Conservation (phyloP, 1,140 invertebrate species). For the Zaprionus lachaisei region DNA sequence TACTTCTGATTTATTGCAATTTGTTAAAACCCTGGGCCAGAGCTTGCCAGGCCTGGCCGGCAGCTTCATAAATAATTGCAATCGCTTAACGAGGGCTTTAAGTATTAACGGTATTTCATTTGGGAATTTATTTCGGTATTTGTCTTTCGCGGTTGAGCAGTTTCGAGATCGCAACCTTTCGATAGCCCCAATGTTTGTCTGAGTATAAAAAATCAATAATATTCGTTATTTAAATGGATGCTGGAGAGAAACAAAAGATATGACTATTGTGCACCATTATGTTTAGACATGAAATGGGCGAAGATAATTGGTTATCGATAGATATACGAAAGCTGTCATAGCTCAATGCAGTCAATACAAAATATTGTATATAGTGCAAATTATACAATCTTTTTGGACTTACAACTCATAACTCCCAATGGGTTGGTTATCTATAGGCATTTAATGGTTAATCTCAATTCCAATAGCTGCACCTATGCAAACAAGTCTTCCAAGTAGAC, state of each 20-base stretch:
- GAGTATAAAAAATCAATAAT: conserved; percentile 25
- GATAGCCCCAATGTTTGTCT: conserved; percentile 10
- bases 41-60: not conserved
- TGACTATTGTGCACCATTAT: not conserved
- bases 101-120: conserved; percentile 27
- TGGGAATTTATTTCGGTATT: conserved; percentile 31
- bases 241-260: not conserved
- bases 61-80: conserved; percentile 34
- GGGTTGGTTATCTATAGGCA: too few relatives aligned
- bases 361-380: too few relatives aligned
- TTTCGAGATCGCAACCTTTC: conserved; percentile 26
- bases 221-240: conserved; percentile 5
- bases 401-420: too few relatives aligned
- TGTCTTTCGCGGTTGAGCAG: conserved; percentile 25
- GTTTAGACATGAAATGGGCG: not conserved
- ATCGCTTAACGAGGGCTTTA: conserved; percentile 32
- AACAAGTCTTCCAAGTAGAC: too few relatives aligned
- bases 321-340: not conserved
- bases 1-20: conserved; percentile 44
- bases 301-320: not conserved
- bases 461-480: too few relatives aligned
- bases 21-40: conserved; percentile 24
- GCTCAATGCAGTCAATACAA: too few relatives aligned
- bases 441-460: too few relatives aligned
- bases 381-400: too few relatives aligned